A percentile compares a stretch with the other conserved stretches of the same genome.
Evolutionary conservation across 2,888 invertebrate genomes (phyloP).

Genomic region (Ephialtes manifestator): DNA sequence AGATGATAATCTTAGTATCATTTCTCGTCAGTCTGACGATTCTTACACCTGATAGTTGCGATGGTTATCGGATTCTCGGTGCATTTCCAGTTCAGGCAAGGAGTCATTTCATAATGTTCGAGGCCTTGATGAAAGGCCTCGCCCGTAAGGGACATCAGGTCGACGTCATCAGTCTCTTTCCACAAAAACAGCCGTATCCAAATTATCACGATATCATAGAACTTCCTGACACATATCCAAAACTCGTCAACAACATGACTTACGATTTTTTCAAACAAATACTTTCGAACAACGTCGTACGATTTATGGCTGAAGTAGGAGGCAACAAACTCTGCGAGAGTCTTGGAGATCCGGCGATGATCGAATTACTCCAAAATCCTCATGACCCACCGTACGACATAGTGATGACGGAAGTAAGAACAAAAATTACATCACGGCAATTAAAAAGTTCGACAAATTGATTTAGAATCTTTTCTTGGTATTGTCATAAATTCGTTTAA

Average conservation of each 20-base stretch:
- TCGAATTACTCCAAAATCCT: constrained; percentile 74
- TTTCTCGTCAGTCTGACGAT: constrained; percentile 9
- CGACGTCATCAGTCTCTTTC: constrained; percentile 83
- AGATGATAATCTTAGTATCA: not conserved
- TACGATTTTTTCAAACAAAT: constrained; percentile 43
- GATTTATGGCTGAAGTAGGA: constrained; percentile 41
- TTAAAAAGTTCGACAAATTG: not conserved
- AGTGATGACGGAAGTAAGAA: constrained; percentile 76
- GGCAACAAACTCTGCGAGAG: constrained; percentile 75
- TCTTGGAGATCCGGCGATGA: constrained; percentile 72
- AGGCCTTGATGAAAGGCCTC: constrained; percentile 85
- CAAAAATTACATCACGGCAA: not conserved
- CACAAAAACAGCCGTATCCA: constrained; percentile 79
- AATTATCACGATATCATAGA: constrained; percentile 84
- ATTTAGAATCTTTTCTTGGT: not conserved
- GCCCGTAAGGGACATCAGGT: constrained; percentile 86
- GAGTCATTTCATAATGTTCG: constrained; percentile 87
- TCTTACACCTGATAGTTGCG: constrained; percentile 37
- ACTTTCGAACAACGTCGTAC: rapidly evolving
- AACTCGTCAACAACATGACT: constrained; percentile 78
- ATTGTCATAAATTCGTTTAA: not conserved
- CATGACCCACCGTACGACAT: constrained; percentile 80
- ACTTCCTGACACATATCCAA: constrained; percentile 49
- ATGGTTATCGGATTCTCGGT: constrained; percentile 85
- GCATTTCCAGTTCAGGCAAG: constrained; percentile 85